Conservation (phyloP, 2,113 vertebrate species). For the Notothenia coriiceps region DNA sequence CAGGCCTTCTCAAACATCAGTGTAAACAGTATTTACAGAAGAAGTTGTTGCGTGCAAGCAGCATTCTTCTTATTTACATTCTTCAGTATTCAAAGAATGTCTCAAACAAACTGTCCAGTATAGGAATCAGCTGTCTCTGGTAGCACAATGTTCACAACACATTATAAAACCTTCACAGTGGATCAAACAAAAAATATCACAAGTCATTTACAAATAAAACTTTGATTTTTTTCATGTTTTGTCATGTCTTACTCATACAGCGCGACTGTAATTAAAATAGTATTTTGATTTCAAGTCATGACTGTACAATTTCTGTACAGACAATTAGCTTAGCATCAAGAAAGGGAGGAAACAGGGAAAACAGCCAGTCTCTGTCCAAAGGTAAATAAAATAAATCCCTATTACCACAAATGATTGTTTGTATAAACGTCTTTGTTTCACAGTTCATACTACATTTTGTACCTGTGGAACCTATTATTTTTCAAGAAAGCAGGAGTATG, state of each 20-base stretch:
- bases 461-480: too few relatives aligned
- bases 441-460: too few relatives aligned
- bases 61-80: constrained; percentile 4
- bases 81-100: neutral
- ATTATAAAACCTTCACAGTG: constrained; percentile 2
- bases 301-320: neutral
- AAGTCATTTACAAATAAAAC: neutral
- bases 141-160: neutral
- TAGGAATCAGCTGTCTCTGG: neutral
- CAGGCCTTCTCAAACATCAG: constrained; percentile 7
- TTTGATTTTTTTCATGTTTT: neutral
- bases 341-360: neutral
- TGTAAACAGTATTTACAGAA: neutral
- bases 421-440: neutral
- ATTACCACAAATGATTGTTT: neutral
- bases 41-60: neutral
- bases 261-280: neutral
- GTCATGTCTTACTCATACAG: neutral
- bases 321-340: neutral
- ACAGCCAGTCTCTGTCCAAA: too few relatives aligned
- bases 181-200: constrained; percentile 5
- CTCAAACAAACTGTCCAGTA: neutral
- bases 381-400: too few relatives aligned
- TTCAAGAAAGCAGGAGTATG: too few relatives aligned
- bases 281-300: neutral